Conservation (phyloP, 2,113 vertebrate species). For the Barnardius zonarius region DNA sequence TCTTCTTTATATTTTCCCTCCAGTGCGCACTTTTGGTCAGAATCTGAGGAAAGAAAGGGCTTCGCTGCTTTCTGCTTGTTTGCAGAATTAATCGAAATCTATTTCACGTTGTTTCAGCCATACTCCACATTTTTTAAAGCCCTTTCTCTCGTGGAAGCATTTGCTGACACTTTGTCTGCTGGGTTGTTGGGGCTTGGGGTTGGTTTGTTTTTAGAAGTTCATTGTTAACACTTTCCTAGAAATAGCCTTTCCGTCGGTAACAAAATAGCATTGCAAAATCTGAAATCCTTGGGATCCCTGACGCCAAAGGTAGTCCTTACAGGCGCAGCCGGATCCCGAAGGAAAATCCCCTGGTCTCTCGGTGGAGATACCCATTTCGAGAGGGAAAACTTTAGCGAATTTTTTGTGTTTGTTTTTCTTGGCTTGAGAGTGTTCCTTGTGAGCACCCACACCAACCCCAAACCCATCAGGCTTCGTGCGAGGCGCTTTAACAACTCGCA, state of each 20-base stretch:
- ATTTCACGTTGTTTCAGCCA: background rate
- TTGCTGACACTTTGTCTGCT: background rate
- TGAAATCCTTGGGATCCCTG: background rate
- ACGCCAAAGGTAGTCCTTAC: background rate
- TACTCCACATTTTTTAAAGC: background rate
- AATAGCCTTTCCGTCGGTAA: conserved; percentile 30
- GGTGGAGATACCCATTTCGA: background rate
- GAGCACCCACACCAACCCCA: background rate
- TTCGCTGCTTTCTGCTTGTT: background rate
- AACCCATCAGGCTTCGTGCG: background rate
- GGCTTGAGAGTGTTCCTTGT: background rate
- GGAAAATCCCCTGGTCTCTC: background rate
- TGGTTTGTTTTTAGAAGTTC: conserved; percentile 32
- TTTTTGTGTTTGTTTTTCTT: conserved; percentile 16
- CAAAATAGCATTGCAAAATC: background rate
- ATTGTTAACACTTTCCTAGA: conserved; percentile 67
- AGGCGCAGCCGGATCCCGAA: background rate
- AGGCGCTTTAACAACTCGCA: background rate
- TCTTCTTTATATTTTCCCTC: background rate
- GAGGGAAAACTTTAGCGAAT: background rate
- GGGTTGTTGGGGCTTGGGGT: background rate
- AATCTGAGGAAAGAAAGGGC: background rate
- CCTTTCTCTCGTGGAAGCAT: background rate
- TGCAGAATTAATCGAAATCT: background rate
- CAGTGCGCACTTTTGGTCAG: background rate